Evolutionary conservation across 2,888 invertebrate species (phyloP).

Genomic region (Omphaloscelis lunosa): DNA sequence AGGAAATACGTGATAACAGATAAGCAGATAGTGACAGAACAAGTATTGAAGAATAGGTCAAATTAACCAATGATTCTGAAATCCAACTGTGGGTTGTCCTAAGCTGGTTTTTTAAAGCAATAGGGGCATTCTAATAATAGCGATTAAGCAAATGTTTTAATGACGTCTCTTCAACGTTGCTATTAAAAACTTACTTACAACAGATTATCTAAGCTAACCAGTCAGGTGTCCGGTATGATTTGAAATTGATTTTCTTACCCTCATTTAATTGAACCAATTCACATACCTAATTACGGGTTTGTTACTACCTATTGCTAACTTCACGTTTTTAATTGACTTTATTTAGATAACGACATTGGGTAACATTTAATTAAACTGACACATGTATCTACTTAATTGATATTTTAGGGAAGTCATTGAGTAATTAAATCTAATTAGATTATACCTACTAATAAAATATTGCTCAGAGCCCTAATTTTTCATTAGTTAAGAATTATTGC

Average conservation of each 20-base stretch:
- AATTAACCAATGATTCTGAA: not conserved
- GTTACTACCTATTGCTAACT: slow-evolving; percentile 19
- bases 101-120: not conserved
- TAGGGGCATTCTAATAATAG: not conserved
- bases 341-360: slow-evolving; percentile 27
- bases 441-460: slow-evolving; percentile 41
- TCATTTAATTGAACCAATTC: slow-evolving; percentile 29
- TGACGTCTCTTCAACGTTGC: not conserved
- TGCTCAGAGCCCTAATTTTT: slow-evolving; percentile 55
- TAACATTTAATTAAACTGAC: slow-evolving; percentile 44
- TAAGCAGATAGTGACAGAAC: not conserved
- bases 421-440: slow-evolving; percentile 42
- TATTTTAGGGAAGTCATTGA: slow-evolving; percentile 60
- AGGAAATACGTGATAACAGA: not conserved
- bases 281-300: slow-evolving; percentile 14
- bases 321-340: slow-evolving; percentile 28
- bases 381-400: slow-evolving; percentile 50
- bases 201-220: slow-evolving; percentile 29
- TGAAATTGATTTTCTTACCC: not conserved
- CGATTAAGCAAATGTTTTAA: not conserved
- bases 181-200: not conserved
- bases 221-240: slow-evolving; percentile 44
- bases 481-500: slow-evolving; percentile 55
- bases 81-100: not conserved
- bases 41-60: not conserved